phyloP scores from a whole-genome alignment of 2,888 invertebrate species.

The Coelopa pilipes region DNA sequence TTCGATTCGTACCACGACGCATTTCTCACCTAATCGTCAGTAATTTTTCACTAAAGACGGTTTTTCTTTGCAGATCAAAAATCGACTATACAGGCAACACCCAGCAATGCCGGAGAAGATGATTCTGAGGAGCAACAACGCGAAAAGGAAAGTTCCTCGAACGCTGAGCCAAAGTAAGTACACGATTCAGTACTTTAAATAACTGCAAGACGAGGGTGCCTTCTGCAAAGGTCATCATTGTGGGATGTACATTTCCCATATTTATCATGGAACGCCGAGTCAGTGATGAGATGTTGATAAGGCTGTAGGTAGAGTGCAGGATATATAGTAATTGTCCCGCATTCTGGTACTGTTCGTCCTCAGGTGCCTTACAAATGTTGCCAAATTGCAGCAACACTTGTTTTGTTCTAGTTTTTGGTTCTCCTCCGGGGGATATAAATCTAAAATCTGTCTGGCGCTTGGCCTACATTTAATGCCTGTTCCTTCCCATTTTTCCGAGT shows the following conservation, averaged over 20 bases:
- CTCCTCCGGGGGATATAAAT: slow-evolving; percentile 40
- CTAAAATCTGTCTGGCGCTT: slow-evolving; percentile 43
- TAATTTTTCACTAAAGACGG: too few species aligned
- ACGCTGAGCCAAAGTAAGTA: slow-evolving; percentile 21
- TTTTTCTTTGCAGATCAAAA: too few species aligned
- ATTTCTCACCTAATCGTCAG: too few species aligned
- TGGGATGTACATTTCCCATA: not conserved
- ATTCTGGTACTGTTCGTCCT: not conserved
- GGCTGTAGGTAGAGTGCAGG: not conserved
- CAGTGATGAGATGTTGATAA: slow-evolving; percentile 13
- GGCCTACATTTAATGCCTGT: slow-evolving; percentile 33
- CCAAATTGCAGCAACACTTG: not conserved
- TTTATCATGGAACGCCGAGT: not conserved
- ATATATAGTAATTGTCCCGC: not conserved
- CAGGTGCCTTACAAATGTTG: not conserved
- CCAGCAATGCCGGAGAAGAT: too few species aligned
- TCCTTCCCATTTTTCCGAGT: slow-evolving; percentile 21
- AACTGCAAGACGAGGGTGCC: too few species aligned
- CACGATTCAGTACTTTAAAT: not conserved
- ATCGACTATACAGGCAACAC: too few species aligned
- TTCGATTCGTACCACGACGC: too few species aligned
- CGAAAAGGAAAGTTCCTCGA: slow-evolving; percentile 8
- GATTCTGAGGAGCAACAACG: too few species aligned
- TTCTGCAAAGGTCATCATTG: not conserved
- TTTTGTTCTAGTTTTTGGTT: slow-evolving; percentile 6